phyloP scores from a whole-genome alignment of 2,888 invertebrate species.

The Parascotia fuliginaria region DNA sequence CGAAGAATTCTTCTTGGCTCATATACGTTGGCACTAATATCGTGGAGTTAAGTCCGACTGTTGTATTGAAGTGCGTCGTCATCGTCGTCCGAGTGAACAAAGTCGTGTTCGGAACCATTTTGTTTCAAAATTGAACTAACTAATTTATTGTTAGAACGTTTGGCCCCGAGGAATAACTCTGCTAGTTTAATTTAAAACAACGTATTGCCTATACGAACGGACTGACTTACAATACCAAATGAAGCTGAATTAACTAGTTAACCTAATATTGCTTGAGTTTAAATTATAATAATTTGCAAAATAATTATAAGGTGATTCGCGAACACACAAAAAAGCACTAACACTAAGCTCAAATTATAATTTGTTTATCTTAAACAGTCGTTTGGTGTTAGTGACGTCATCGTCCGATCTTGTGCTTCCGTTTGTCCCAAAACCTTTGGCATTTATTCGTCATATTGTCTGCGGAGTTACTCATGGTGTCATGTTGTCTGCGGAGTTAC shows the following conservation, averaged over 20 bases:
- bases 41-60: slow-evolving; percentile 69
- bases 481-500: slow-evolving; percentile 54
- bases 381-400: slow-evolving; percentile 64
- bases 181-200: slow-evolving; percentile 34
- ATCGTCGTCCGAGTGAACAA: slow-evolving; percentile 63
- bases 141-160: slow-evolving; percentile 48
- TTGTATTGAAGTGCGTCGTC: slow-evolving; percentile 61
- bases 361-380: slow-evolving; percentile 70
- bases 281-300: slow-evolving; percentile 59
- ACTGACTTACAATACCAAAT: slow-evolving; percentile 43
- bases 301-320: slow-evolving; percentile 50
- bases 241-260: slow-evolving; percentile 6
- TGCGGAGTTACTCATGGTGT: slow-evolving; percentile 45
- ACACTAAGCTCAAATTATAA: slow-evolving; percentile 45
- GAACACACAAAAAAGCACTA: slow-evolving; percentile 78
- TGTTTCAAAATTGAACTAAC: slow-evolving; percentile 24
- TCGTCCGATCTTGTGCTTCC: slow-evolving; percentile 67
- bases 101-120: slow-evolving; percentile 73
- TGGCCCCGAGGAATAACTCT: slow-evolving; percentile 64
- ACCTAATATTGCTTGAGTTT: slow-evolving; percentile 40
- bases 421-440: slow-evolving; percentile 76
- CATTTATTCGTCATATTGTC: slow-evolving; percentile 71
- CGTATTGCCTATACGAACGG: slow-evolving; percentile 73
- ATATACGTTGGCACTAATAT: slow-evolving; percentile 83
- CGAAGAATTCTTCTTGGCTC: slow-evolving; percentile 85